Percentiles rank a stretch among this genome's conserved stretches.
These are phyloP conservation scores for Peromyscus eremicus DNA, from an alignment of 2,797 vertebrate genomes.

Conservation along the genomic window DNA sequence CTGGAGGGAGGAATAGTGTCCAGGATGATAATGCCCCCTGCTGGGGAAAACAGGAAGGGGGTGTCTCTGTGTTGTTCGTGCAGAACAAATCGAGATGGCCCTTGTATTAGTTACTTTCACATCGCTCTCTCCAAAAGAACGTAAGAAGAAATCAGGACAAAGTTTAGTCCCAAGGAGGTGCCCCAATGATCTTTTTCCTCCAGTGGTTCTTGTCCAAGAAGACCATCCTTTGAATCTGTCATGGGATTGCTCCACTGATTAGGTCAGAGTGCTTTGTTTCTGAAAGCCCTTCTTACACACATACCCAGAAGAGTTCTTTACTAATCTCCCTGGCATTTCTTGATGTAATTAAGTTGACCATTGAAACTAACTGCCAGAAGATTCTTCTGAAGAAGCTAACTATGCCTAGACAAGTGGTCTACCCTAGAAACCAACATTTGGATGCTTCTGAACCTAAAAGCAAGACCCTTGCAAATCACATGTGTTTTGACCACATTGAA, in stretches of 20 bases:
- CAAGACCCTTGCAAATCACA: background rate
- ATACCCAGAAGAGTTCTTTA: background rate
- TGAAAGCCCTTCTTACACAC: background rate
- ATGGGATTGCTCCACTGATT: background rate
- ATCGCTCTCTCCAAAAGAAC: background rate
- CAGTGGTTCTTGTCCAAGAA: background rate
- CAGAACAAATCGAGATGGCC: background rate
- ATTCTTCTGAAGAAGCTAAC: conserved; percentile 6
- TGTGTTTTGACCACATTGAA: background rate
- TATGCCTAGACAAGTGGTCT: background rate
- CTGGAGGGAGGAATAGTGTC: background rate
- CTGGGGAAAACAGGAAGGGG: background rate
- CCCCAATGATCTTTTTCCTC: background rate
- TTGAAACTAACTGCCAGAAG: background rate
- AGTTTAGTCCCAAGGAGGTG: background rate
- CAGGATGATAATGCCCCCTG: background rate
- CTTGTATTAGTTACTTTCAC: background rate
- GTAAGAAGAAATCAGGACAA: background rate
- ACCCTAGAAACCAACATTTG: background rate
- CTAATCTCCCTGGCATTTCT: background rate
- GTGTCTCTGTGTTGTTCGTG: background rate
- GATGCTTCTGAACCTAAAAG: conserved; percentile 21
- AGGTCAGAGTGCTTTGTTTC: background rate
- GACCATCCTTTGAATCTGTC: background rate
- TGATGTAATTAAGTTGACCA: background rate